phyloP scores from a whole-genome alignment of 2,888 invertebrate species.

The Eristalinus aeneus region DNA sequence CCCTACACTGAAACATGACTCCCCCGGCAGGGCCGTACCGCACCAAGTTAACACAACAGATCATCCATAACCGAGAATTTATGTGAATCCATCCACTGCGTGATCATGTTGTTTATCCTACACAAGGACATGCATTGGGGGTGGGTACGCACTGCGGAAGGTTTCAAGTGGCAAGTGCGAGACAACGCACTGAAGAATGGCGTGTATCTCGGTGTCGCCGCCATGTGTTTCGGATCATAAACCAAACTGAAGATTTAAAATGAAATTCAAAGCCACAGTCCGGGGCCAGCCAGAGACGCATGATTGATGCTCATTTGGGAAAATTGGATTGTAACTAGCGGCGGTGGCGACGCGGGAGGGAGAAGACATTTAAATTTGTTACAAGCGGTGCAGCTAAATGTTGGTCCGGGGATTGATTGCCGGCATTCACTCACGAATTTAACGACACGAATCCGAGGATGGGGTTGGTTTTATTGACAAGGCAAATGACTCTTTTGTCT shows the following conservation, averaged over 20 bases:
- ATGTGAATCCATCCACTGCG: conserved; percentile 45
- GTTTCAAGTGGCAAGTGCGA: conserved; percentile 62
- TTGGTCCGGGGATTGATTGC: not conserved
- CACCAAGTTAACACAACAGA: conserved; percentile 64
- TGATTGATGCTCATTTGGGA: not conserved
- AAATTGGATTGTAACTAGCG: not conserved
- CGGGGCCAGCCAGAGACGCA: conserved; percentile 9
- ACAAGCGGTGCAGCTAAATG: not conserved
- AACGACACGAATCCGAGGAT: not conserved
- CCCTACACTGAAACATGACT: conserved; percentile 43
- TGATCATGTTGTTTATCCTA: conserved; percentile 50
- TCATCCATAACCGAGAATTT: conserved; percentile 68
- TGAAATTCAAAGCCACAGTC: not conserved
- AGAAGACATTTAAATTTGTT: not conserved
- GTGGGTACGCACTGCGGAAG: not conserved
- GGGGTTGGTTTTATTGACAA: not conserved
- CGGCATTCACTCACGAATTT: not conserved
- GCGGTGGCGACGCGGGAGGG: too few species aligned
- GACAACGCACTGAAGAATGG: conserved; percentile 38
- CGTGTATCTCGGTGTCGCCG: conserved; percentile 39
- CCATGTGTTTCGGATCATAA: conserved; percentile 58
- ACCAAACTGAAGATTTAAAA: conserved; percentile 33
- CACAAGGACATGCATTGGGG: conserved; percentile 55
- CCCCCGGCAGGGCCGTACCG: conserved; percentile 22
- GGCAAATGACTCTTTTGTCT: not conserved